These are phyloP conservation scores for Tinea pellionella DNA, from an alignment of 2,888 invertebrate genomes.

Conservation along the genomic window DNA sequence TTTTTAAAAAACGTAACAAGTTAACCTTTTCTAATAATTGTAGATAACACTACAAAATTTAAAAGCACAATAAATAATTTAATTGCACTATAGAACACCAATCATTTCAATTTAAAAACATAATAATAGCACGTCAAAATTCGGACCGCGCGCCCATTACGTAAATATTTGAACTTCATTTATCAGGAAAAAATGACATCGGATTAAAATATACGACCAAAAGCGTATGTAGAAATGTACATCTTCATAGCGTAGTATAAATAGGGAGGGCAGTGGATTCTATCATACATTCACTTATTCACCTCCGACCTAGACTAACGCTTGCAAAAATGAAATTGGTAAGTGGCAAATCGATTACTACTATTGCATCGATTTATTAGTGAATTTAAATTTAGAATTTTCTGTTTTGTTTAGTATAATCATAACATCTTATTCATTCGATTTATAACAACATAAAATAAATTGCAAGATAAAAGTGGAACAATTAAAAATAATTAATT, in stretches of 20 bases:
- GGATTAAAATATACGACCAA: slow-evolving; percentile 21
- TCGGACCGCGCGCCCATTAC: neutral
- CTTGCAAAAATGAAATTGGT: slow-evolving; percentile 16
- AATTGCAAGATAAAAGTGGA: too few relatives aligned
- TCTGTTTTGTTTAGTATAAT: too few relatives aligned
- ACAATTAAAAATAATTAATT: too few relatives aligned
- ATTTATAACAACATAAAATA: too few relatives aligned
- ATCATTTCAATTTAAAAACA: neutral
- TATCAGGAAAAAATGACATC: slow-evolving; percentile 11
- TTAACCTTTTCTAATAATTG: too few relatives aligned
- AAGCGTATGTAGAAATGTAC: slow-evolving; percentile 41
- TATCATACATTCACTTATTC: slow-evolving; percentile 44
- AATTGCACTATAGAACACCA: too few relatives aligned
- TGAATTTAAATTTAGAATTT: neutral
- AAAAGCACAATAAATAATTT: too few relatives aligned
- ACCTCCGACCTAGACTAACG: slow-evolving; percentile 41
- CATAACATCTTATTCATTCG: too few relatives aligned
- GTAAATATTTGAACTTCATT: slow-evolving; percentile 5
- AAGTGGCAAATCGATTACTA: neutral
- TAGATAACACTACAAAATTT: too few relatives aligned
- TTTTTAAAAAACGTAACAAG: too few relatives aligned
- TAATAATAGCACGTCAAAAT: neutral
- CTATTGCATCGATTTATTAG: neutral
- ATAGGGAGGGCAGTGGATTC: slow-evolving; percentile 28
- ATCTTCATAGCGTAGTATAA: slow-evolving; percentile 31